Conservation (phyloP, 2,113 vertebrate genomes). For the Sander lucioperca region DNA sequence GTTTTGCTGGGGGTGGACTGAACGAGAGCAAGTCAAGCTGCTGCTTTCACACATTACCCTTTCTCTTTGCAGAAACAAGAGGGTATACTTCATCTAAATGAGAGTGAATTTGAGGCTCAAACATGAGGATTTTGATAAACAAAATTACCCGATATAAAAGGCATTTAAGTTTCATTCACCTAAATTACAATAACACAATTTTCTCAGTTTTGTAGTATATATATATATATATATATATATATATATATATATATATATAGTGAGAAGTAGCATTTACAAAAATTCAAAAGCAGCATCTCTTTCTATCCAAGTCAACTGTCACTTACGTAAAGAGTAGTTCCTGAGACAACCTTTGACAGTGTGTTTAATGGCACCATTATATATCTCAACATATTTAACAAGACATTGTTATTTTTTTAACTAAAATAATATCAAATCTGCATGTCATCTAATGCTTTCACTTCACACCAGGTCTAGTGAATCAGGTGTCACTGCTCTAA, state of each 20-base stretch:
- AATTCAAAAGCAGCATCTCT: background rate
- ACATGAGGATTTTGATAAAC: background rate
- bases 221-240: background rate
- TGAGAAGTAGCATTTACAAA: background rate
- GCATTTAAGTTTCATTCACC: background rate
- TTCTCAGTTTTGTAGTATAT: background rate
- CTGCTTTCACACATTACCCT: slow-evolving; percentile 52
- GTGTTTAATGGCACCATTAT: background rate
- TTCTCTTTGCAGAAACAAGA: slow-evolving; percentile 21
- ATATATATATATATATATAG: too few species aligned
- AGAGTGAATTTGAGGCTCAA: background rate
- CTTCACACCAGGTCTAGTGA: background rate
- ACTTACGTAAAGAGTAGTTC: background rate
- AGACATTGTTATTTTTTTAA: background rate
- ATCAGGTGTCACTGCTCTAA: background rate
- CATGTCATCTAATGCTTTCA: background rate
- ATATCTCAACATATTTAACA: background rate
- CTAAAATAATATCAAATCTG: background rate
- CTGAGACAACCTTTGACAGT: background rate
- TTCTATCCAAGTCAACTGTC: background rate
- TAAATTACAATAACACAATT: background rate
- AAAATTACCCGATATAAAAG: background rate
- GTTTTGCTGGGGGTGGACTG: slow-evolving; percentile 74
- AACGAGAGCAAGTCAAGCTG: slow-evolving; percentile 42
- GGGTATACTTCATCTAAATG: background rate